Evolutionary conservation across 2,113 vertebrate genomes (phyloP).

Genomic region (Sylvia atricapilla): DNA sequence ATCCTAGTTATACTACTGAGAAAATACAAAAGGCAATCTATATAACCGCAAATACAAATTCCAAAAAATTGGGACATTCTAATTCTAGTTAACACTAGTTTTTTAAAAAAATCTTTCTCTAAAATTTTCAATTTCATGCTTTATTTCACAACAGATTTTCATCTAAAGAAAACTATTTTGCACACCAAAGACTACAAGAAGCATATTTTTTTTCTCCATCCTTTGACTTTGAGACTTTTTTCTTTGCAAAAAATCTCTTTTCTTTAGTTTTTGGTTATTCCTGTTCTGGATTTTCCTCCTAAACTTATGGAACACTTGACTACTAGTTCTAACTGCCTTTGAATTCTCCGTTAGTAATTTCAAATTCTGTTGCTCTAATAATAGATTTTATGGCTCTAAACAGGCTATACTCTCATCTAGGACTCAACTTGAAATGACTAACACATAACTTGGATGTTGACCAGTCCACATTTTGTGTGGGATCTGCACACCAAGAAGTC

Average conservation of each 20-base stretch:
- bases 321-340: background rate
- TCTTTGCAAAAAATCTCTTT: background rate
- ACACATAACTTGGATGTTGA: background rate
- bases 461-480: background rate
- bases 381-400: background rate
- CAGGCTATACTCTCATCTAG: background rate
- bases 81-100: background rate
- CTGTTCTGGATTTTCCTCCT: background rate
- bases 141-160: background rate
- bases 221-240: background rate
- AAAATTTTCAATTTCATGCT: background rate
- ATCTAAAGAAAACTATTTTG: background rate
- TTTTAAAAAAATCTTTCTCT: background rate
- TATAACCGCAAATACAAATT: background rate
- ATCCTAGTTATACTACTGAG: background rate
- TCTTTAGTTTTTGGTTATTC: background rate
- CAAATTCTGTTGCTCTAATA: background rate
- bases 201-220: background rate
- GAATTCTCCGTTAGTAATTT: background rate
- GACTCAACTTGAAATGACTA: background rate
- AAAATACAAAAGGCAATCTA: background rate
- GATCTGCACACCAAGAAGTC: background rate
- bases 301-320: background rate
- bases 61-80: background rate
- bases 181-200: background rate